These are phyloP conservation scores for Patella pellucida DNA, from an alignment of 2,888 invertebrate genomes.

Conservation along the genomic window DNA sequence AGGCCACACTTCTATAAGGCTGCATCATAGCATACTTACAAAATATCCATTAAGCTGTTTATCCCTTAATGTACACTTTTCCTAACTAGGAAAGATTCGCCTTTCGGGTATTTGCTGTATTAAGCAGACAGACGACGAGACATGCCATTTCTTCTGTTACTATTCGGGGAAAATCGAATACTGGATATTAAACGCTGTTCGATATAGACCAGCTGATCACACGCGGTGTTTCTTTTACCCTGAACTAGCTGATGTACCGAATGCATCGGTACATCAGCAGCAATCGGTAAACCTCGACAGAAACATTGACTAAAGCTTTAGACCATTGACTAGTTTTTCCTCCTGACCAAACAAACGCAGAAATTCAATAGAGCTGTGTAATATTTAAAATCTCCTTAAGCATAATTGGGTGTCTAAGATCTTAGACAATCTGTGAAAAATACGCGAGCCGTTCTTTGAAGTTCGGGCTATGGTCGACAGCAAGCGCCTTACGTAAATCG, in stretches of 20 bases:
- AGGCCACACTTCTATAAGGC: neutral
- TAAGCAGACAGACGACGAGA: neutral
- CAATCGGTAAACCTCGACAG: too few relatives aligned
- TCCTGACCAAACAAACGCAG: neutral
- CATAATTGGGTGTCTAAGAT: conserved; percentile 5
- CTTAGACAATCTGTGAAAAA: neutral
- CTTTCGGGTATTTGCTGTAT: conserved; percentile 5
- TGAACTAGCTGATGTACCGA: too few relatives aligned
- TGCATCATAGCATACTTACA: neutral
- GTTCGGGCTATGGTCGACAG: neutral
- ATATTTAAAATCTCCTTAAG: conserved; percentile 9
- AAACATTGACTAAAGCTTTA: too few relatives aligned
- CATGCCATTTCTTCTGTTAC: neutral
- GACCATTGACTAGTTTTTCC: conserved; percentile 4
- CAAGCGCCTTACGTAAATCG: neutral
- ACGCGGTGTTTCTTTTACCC: too few relatives aligned
- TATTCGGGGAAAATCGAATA: neutral
- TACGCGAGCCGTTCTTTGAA: neutral
- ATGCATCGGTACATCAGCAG: too few relatives aligned
- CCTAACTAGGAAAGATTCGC: neutral
- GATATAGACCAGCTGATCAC: too few relatives aligned
- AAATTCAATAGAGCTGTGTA: neutral
- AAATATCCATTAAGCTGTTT: conserved; percentile 10
- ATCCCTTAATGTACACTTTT: conserved; percentile 8
- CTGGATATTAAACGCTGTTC: neutral